Evolutionary conservation across 1,140 invertebrate genomes (phyloP), one percentile per base, ranked within the genome.

Genomic region (Babylonia areolata): DNA sequence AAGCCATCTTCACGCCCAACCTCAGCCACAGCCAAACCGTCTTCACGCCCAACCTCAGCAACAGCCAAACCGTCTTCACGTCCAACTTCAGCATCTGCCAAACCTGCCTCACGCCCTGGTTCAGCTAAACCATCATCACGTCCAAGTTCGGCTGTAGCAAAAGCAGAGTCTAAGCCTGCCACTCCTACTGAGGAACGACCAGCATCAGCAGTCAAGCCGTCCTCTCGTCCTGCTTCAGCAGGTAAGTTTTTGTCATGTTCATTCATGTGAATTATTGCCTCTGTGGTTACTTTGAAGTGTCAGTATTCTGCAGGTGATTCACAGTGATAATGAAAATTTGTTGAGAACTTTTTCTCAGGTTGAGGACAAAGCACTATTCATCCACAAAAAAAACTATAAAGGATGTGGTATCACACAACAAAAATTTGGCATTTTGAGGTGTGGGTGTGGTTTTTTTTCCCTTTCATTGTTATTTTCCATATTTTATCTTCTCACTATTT

Each of bases 1-100:
- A 6, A 51, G 46, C 46, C 6, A 51, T 51, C 46, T 33, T 84
- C 81, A 20, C 73, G 73, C 20, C 86, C 86, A 64, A 42, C 58
- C 75, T 87, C 86, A 54, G 81, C 81, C 35, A 39, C 64, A 0
- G 11, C 71, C 46, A 85, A 85, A 58, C 35, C 71, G 12, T n/a
- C 54, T 46, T 78, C 82, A 64, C 75, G 84, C 23, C 84, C 87
- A 81, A 23, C 78, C 40, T 85, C 84, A 75, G 87, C 84, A 64
- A 78, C 75, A 28, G 46, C 87, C 85, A 83, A 91, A 78, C 54
- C 89, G 75, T 75, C 88, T 85, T 92, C 91, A 46, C 75, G 91
- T 35, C 91, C 91, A 85, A 84, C 88, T 40, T 92, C 92, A 83
- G 90, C 90, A 31, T 90, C 88, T n/a, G 84, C 84, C 37, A 77